Percentiles rank a stretch among this genome's conserved stretches.
These are phyloP conservation scores for Aphidoletes aphidimyza DNA, from an alignment of 2,888 invertebrate genomes.

Conservation along the genomic window DNA sequence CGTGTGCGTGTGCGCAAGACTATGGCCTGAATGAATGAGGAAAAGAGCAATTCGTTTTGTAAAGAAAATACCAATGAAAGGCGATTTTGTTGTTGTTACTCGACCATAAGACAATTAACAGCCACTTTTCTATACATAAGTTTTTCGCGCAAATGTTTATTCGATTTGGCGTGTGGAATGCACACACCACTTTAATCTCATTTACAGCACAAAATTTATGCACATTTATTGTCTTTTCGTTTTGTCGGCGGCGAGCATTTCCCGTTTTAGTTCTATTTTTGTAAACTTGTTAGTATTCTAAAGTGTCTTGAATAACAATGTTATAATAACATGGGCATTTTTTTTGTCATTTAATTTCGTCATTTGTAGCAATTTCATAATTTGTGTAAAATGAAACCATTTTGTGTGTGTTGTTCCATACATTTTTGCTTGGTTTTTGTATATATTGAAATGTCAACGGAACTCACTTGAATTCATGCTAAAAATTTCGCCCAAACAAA, in stretches of 20 bases:
- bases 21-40: background rate
- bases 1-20: background rate
- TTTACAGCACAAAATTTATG: background rate
- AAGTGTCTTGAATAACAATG: no score
- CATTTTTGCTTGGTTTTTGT: background rate
- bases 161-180: conserved; percentile 7
- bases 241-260: background rate
- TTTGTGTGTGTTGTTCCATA: no score
- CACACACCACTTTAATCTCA: background rate
- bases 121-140: conserved; percentile 27
- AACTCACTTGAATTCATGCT: background rate
- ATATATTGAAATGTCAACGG: background rate
- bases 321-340: background rate
- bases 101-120: conserved; percentile 38
- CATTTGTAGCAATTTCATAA: background rate
- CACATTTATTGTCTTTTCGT: background rate
- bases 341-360: conserved; percentile 1
- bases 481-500: background rate
- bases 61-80: background rate
- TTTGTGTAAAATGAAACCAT: background rate
- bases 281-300: background rate
- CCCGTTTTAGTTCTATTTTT: background rate
- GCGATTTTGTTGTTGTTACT: background rate
- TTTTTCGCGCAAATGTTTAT: conserved; percentile 35
- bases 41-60: conserved; percentile 40